Percentiles rank a stretch among this genome's conserved stretches.
phyloP scores from a whole-genome alignment of 2,113 vertebrate species.

The Campylomormyrus numenius region DNA sequence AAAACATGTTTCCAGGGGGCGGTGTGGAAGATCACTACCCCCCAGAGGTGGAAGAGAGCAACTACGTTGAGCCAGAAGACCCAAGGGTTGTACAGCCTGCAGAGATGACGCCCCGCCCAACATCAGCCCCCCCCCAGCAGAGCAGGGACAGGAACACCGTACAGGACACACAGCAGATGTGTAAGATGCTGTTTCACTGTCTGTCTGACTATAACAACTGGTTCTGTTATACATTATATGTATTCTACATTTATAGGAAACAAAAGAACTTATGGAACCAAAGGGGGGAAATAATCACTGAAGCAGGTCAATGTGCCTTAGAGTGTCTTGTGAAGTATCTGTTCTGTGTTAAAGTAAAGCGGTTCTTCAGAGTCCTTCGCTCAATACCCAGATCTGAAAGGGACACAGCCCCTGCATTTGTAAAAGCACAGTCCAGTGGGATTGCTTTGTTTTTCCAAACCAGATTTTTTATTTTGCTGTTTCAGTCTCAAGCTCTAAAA shows the following conservation, averaged over 20 bases:
- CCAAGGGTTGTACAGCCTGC: slow-evolving; percentile 60
- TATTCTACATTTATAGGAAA: not conserved
- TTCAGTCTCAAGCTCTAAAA: not conserved
- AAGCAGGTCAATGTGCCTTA: not conserved
- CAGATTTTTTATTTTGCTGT: not conserved
- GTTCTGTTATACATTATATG: not conserved
- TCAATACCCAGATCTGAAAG: not conserved
- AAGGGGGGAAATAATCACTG: not conserved
- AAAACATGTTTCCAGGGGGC: slow-evolving; percentile 52
- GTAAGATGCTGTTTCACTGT: slow-evolving; percentile 62
- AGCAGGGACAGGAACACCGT: slow-evolving; percentile 70
- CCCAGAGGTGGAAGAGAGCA: slow-evolving; percentile 79
- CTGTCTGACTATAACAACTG: not conserved
- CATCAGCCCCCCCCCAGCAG: slow-evolving; percentile 50
- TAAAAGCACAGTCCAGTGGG: not conserved
- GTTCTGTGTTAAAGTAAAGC: not conserved
- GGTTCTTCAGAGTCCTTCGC: not conserved
- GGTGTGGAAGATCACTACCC: slow-evolving; percentile 67
- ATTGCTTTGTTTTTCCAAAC: not conserved
- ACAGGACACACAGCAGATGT: slow-evolving; percentile 87
- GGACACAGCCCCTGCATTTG: not conserved
- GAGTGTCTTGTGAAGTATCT: not conserved
- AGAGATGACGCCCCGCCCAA: slow-evolving; percentile 56
- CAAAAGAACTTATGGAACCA: not conserved
- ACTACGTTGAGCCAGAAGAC: slow-evolving; percentile 80